A percentile compares a stretch with the other conserved stretches of the same genome.
These are phyloP conservation scores for Pterocles burchelli DNA, from an alignment of 2,113 vertebrate species.

Conservation along the genomic window DNA sequence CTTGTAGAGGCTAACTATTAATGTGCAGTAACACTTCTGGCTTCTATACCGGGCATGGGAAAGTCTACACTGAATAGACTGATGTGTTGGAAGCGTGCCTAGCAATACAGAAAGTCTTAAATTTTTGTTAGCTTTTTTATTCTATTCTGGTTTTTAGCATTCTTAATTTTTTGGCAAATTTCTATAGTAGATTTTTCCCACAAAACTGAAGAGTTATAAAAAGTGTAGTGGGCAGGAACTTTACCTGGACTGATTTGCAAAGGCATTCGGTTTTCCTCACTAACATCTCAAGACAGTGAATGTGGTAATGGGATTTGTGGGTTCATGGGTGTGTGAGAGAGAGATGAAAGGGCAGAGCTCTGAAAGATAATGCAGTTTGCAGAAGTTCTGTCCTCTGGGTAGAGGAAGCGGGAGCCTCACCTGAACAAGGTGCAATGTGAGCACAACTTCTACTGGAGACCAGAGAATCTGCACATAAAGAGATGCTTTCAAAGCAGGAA, in stretches of 20 bases:
- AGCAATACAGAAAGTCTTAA: conserved; percentile 46
- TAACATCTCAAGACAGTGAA: not conserved
- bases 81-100: conserved; percentile 46
- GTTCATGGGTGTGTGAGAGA: too few species aligned
- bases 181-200: conserved; percentile 7
- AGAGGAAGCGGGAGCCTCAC: not conserved
- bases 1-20: conserved; percentile 23
- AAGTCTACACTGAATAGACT: conserved; percentile 16
- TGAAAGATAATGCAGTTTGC: not conserved
- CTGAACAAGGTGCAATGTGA: not conserved
- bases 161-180: conserved; percentile 27
- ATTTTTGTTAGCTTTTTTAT: not conserved
- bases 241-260: not conserved
- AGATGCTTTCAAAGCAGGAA: not conserved
- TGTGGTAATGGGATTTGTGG: not conserved
- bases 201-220: not conserved
- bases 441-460: not conserved
- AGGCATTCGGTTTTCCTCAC: not conserved
- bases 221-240: not conserved
- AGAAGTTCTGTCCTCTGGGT: not conserved
- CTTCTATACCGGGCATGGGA: conserved; percentile 57
- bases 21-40: conserved; percentile 48
- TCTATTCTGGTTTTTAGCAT: conserved; percentile 9
- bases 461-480: not conserved
- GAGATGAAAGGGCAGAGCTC: not conserved